These are phyloP conservation scores for Thereva nobilitata DNA, from an alignment of 2,888 invertebrate species.

Conservation along the genomic window DNA sequence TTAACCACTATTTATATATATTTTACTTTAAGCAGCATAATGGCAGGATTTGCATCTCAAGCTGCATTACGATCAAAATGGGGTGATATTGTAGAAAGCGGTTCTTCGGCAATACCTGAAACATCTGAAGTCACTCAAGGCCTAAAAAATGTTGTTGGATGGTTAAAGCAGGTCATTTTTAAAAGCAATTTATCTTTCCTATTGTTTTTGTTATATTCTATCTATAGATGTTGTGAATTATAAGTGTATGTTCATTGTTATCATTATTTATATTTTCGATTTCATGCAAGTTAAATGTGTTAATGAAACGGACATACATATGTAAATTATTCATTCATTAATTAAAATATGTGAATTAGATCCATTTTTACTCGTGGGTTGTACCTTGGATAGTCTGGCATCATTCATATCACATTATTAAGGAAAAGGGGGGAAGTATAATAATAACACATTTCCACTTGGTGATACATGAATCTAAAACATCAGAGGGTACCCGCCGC, in stretches of 20 bases:
- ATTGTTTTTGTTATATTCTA: constrained; percentile 3
- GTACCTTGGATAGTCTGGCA: too few relatives aligned
- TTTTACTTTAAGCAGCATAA: constrained; percentile 46
- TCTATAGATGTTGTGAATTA: constrained; percentile 27
- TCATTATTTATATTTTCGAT: constrained; percentile 18
- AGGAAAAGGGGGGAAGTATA: too few relatives aligned
- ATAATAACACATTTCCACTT: too few relatives aligned
- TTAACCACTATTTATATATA: too few relatives aligned
- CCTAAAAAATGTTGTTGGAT: constrained; percentile 78
- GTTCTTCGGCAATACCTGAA: constrained; percentile 11
- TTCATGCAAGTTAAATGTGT: not conserved
- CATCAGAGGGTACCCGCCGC: too few relatives aligned
- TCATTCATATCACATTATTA: too few relatives aligned
- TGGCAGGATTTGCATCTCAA: constrained; percentile 73
- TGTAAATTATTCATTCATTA: too few relatives aligned
- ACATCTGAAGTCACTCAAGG: constrained; percentile 70
- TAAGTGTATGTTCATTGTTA: constrained; percentile 15
- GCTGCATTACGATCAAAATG: constrained; percentile 73
- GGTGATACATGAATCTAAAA: too few relatives aligned
- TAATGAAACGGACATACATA: too few relatives aligned
- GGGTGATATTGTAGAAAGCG: constrained; percentile 71
- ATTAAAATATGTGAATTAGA: too few relatives aligned
- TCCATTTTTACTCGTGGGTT: too few relatives aligned
- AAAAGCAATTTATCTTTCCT: not conserved
- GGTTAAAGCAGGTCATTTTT: constrained; percentile 73